Base-by-base conservation (phyloP, 2,888 invertebrate genomes). In the Ophioninae sp. region DNA sequence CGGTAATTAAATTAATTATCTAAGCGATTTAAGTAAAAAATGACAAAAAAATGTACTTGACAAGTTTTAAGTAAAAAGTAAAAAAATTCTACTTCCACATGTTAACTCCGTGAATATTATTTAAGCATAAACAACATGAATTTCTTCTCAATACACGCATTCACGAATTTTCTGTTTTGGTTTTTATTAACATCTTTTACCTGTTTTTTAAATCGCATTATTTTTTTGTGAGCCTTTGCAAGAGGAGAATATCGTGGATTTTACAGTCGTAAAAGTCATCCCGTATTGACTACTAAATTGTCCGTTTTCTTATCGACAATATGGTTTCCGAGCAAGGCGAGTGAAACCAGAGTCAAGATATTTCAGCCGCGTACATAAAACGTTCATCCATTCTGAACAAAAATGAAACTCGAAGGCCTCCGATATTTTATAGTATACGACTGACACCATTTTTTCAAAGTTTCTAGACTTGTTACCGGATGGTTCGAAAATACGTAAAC, bases 221-320 rank as follows among this genome's bases (percentile, higher is more conserved):
- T 37, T 5, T 37, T 51, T 0, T 23, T 74, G 23, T 39, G 9
- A 63, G 63, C 2, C 37, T 61, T 41, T 1, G 75, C 51, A 79
- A 41, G 72, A 44, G 79, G 75, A 72, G 79, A 84, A 51, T 51
- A 81, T 82, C 75, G 69, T 71, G 59, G 23, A 64, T 30, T 17
- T n/a, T 23, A 59, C 22, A 64, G 75, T 85, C 85, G 84, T 87
- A 77, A 88, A 88, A 82, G 84, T 79, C 80, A 82, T 79, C 64
- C 71, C 72, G 41, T 71, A 64, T 37, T 58, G 41, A 82, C 81
- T 78, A 85, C 73, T 87, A 84, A 86, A 87, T 79, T 73, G 71
- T 65, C 39, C 5, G 76, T 76, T 51, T 84, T 76, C 72, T 81
- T 84, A 84, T 84, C 84, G 69, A 20, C 37, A 68, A 59, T 61